Percentiles rank a stretch among this genome's conserved stretches.
Conservation (phyloP, 2,888 invertebrate species). For the Chesias legatella region DNA sequence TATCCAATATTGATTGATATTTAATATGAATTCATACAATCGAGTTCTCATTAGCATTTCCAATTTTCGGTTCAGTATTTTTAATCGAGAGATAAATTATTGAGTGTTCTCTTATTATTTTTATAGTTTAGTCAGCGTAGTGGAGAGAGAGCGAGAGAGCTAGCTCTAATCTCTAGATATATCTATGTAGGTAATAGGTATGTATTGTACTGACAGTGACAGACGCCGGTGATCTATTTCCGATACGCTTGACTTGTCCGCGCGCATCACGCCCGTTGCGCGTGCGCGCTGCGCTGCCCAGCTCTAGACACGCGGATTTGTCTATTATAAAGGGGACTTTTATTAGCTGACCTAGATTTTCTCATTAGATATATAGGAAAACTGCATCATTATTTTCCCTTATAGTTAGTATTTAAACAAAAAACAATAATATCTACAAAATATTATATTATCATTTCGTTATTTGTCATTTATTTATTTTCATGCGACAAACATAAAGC, state of each 20-base stretch:
- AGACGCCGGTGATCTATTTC: conserved; percentile 53
- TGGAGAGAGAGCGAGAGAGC: too few species aligned
- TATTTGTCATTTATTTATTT: conserved; percentile 3
- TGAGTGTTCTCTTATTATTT: too few species aligned
- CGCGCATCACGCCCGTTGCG: conserved; percentile 45
- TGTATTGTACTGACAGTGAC: conserved; percentile 1
- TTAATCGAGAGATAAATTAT: too few species aligned
- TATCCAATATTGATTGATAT: too few species aligned
- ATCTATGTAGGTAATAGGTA: not conserved
- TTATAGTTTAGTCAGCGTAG: too few species aligned
- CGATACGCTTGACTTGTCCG: conserved; percentile 58
- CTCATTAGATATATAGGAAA: conserved; percentile 30
- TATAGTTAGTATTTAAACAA: not conserved
- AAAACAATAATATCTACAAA: not conserved
- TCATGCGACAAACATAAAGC: conserved; percentile 22
- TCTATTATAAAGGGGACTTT: conserved; percentile 33
- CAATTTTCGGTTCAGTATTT: not conserved
- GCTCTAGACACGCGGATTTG: conserved; percentile 37
- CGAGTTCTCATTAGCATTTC: not conserved
- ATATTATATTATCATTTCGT: not conserved
- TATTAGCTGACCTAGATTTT: conserved; percentile 63
- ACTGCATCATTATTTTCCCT: conserved; percentile 10
- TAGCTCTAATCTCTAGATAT: too few species aligned
- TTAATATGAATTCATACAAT: too few species aligned
- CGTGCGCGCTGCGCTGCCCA: conserved; percentile 32